Conservation (phyloP, 1,140 invertebrate genomes). For the Drosophila azteca region DNA sequence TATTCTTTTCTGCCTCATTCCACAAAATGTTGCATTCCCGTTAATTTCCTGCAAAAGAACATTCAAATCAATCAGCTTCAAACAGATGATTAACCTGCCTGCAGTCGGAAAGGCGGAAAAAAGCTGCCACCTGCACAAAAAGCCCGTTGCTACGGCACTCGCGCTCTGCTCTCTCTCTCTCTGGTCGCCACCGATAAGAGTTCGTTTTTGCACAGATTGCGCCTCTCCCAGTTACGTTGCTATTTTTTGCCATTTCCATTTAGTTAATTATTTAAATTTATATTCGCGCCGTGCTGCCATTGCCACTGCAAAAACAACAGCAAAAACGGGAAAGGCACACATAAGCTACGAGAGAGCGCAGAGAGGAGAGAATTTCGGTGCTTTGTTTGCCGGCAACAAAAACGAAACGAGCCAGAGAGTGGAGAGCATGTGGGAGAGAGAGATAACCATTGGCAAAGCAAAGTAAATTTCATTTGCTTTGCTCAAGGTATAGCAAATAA, state of each 20-base stretch:
- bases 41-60: no score
- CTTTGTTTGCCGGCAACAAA: conserved; percentile 6
- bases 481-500: no score
- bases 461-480: no score
- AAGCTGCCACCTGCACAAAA: conserved; percentile 7
- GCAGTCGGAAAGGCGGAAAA: not conserved
- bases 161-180: no score
- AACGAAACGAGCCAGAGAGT: conserved; percentile 1
- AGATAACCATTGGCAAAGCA: conserved; percentile 6
- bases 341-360: conserved; percentile 13
- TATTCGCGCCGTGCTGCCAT: conserved; percentile 36
- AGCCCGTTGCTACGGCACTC: conserved; percentile 25
- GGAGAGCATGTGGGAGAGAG: conserved; percentile 1
- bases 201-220: conserved; percentile 3
- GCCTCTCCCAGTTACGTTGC: not conserved
- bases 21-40: no score
- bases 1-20: not conserved
- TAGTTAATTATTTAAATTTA: conserved; percentile 66
- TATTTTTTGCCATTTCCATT: conserved; percentile 46
- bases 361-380: conserved; percentile 8
- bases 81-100: conserved; percentile 11
- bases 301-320: conserved; percentile 22
- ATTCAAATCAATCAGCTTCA: conserved; percentile 4
- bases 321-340: conserved; percentile 23
- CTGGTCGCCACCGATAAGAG: no score